A percentile compares a stretch with the other conserved stretches of the same genome.
Evolutionary conservation across 2,797 vertebrate species (phyloP).

Genomic region (Steatocranus sp.): DNA sequence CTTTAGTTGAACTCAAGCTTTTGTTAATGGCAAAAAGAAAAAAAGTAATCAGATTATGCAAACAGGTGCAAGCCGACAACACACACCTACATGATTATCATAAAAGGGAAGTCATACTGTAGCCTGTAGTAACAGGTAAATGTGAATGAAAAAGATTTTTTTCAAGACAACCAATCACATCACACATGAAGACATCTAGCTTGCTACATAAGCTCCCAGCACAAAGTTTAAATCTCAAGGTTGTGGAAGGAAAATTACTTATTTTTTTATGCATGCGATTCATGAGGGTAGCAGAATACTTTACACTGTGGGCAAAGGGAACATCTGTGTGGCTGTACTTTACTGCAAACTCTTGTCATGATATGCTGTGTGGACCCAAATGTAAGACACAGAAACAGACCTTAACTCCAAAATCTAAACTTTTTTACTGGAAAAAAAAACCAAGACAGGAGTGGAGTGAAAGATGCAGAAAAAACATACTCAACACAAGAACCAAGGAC

Average conservation of each 20-base stretch:
- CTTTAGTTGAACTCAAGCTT: neutral
- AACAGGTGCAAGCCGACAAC: neutral
- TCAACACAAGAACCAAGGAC: neutral
- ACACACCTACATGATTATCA: neutral
- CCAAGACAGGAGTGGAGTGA: neutral
- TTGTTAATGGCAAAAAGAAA: neutral
- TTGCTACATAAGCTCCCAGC: neutral
- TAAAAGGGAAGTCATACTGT: neutral
- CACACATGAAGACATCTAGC: neutral
- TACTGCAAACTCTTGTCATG: neutral
- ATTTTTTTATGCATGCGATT: neutral
- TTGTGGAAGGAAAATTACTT: neutral
- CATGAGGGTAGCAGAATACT: neutral
- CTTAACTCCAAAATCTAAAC: neutral
- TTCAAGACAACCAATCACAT: neutral
- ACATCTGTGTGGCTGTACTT: neutral
- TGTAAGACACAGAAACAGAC: neutral
- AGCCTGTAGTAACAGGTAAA: neutral
- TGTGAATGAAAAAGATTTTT: neutral
- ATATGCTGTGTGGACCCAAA: neutral
- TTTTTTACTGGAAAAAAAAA: neutral
- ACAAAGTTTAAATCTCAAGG: neutral
- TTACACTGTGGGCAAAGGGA: neutral
- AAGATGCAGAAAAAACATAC: neutral
- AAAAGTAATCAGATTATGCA: neutral